phyloP scores from a whole-genome alignment of 2,797 vertebrate genomes.

The Rhynchonycteris naso region DNA sequence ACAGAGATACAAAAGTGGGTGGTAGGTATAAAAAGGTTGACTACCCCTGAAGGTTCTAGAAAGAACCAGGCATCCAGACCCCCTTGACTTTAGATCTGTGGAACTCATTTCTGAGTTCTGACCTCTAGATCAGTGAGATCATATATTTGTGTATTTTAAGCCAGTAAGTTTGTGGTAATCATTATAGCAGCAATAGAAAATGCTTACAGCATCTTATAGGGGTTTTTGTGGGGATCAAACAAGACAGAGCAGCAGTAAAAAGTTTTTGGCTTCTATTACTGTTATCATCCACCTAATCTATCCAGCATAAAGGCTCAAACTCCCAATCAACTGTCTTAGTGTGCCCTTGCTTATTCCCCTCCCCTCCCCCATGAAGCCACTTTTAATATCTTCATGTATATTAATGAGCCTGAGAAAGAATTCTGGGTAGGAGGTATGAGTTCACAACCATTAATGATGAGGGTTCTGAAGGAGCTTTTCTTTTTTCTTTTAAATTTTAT shows the following conservation, averaged over 20 bases:
- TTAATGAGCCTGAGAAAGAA: neutral
- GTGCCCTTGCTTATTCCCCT: neutral
- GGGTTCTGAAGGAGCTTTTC: neutral
- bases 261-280: neutral
- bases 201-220: neutral
- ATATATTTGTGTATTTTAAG: neutral
- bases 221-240: neutral
- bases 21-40: no score
- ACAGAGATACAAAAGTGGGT: no score
- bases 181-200: neutral
- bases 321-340: neutral
- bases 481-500: no score
- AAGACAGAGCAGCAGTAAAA: neutral
- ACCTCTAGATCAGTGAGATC: neutral
- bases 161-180: neutral
- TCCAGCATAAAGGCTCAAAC: neutral
- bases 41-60: neutral
- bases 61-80: neutral
- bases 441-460: neutral
- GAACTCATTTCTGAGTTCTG: slow-evolving; percentile 6
- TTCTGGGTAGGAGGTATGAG: neutral
- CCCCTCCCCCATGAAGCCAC: neutral
- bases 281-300: neutral
- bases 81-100: neutral
- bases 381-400: neutral